phyloP scores from a whole-genome alignment of 2,888 invertebrate species.

The Ectemnius cavifrons region DNA sequence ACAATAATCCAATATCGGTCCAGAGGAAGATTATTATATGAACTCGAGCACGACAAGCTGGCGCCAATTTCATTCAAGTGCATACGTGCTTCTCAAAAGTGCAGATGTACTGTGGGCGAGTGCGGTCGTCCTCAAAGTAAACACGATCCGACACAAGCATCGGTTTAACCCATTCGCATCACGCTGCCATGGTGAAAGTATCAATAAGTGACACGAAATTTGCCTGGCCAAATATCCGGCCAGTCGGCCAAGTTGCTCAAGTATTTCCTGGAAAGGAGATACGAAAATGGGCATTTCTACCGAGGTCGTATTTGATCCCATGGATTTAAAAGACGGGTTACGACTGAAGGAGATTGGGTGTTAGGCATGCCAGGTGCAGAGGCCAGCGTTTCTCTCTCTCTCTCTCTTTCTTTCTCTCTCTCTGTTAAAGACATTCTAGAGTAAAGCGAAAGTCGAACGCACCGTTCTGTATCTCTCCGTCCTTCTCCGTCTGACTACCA shows the following conservation, averaged over 20 bases:
- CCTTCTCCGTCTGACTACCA: constrained; percentile 19
- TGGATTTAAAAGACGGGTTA: constrained; percentile 25
- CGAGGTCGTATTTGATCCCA: not conserved
- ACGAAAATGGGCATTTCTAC: not conserved
- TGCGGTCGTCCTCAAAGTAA: not conserved
- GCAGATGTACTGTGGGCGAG: not conserved
- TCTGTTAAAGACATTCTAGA: constrained; percentile 47
- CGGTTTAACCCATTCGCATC: not conserved
- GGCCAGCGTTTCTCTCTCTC: constrained; percentile 40
- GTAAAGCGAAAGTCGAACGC: constrained; percentile 54
- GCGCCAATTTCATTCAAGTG: too few species aligned
- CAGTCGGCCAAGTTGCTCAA: not conserved
- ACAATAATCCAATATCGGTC: not conserved
- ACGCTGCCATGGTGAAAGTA: not conserved
- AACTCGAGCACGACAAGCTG: not conserved
- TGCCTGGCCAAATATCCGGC: not conserved
- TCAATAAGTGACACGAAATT: not conserved
- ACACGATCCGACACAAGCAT: not conserved
- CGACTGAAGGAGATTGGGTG: too few species aligned
- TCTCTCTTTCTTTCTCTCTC: too few species aligned
- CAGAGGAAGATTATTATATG: not conserved
- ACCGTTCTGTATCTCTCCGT: not conserved
- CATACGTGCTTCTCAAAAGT: too few species aligned
- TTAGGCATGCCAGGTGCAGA: constrained; percentile 27
- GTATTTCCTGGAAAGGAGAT: not conserved